Percentiles rank a stretch among this genome's conserved stretches.
Conservation (phyloP, 2,888 invertebrate genomes). For the Folsomia candida region DNA sequence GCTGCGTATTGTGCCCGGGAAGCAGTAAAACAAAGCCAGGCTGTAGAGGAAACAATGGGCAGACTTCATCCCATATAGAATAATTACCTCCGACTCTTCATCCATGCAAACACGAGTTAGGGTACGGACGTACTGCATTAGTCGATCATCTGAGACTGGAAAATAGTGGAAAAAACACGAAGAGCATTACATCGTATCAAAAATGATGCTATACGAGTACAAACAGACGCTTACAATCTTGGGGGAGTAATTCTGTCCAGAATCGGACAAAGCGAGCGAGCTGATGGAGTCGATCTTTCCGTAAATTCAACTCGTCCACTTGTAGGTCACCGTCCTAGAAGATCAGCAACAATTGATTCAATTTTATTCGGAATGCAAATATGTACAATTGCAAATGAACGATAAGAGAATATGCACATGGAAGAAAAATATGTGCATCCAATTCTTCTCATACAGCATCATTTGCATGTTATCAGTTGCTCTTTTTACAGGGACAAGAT, state of each 20-base stretch:
- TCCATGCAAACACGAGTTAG: constrained; percentile 77
- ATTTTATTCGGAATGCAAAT: too few species aligned
- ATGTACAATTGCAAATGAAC: too few species aligned
- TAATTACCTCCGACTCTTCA: neutral
- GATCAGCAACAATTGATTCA: too few species aligned
- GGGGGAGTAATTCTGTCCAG: constrained; percentile 92
- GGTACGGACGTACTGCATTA: constrained; percentile 86
- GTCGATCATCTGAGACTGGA: constrained; percentile 89
- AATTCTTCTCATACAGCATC: too few species aligned
- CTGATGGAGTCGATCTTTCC: constrained; percentile 65
- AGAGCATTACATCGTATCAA: too few species aligned
- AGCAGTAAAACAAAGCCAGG: neutral
- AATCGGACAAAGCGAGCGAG: constrained; percentile 62
- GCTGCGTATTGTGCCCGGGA: neutral
- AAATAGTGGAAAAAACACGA: too few species aligned
- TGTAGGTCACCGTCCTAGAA: neutral
- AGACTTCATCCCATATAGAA: neutral
- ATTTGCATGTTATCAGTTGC: too few species aligned
- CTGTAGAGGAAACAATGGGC: neutral
- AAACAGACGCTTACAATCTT: too few species aligned
- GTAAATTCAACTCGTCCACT: neutral
- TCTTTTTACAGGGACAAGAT: too few species aligned
- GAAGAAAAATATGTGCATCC: too few species aligned
- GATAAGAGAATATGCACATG: too few species aligned
- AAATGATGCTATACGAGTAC: too few species aligned